phyloP scores from a whole-genome alignment of 2,797 vertebrate genomes.

The Tiaroga cobitis region DNA sequence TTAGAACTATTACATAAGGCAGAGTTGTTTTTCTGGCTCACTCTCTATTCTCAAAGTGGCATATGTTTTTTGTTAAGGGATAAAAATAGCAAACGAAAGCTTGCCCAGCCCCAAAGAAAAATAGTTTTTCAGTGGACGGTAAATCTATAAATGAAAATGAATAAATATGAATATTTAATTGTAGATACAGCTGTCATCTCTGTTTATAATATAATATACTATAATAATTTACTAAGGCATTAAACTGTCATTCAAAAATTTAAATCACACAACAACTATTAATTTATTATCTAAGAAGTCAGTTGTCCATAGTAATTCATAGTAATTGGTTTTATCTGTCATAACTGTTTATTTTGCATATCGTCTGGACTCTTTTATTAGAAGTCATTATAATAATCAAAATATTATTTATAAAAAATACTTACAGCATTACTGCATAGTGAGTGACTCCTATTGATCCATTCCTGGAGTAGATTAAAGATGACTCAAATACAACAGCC shows the following conservation, averaged over 20 bases:
- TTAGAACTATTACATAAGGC: conserved; percentile 43
- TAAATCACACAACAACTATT: neutral
- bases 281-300: neutral
- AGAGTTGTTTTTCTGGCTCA: neutral
- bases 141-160: no score
- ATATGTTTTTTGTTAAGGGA: conserved; percentile 55
- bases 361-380: neutral
- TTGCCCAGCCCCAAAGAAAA: conserved; percentile 11
- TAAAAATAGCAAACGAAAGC: conserved; percentile 38
- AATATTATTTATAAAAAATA: neutral
- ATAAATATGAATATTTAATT: neutral
- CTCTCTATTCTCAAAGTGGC: conserved; percentile 11
- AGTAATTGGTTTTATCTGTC: neutral
- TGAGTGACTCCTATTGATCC: conserved; percentile 3
- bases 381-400: neutral
- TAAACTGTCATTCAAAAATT: neutral
- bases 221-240: neutral
- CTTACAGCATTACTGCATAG: neutral
- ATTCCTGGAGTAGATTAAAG: conserved; percentile 13
- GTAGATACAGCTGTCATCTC: neutral
- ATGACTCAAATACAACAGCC: conserved; percentile 23
- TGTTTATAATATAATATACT: neutral
- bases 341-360: neutral
- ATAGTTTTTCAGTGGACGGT: conserved; percentile 6
- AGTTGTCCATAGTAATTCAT: neutral